Evolutionary conservation across 2,797 vertebrate species (phyloP).

Genomic region (Eospalax fontanierii): DNA sequence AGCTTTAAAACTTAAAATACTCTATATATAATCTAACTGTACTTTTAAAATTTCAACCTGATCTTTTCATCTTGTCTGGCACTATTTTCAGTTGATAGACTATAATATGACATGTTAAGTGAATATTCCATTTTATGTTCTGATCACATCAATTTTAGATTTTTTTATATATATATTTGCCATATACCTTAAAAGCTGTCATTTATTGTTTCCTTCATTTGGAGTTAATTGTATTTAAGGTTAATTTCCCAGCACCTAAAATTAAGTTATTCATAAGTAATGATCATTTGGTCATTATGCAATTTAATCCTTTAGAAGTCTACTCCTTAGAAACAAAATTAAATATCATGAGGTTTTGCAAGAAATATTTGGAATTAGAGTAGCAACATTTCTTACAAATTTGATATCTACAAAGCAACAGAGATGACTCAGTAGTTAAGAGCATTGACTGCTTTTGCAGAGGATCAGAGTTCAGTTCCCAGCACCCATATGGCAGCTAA

Average conservation of each 20-base stretch:
- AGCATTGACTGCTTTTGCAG: no score
- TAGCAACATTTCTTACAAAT: neutral
- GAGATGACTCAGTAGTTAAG: no score
- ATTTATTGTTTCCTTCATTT: conserved; percentile 32
- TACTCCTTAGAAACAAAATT: conserved; percentile 3
- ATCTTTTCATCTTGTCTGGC: neutral
- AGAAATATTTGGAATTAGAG: neutral
- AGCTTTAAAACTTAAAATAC: conserved; percentile 70
- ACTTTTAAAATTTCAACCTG: conserved; percentile 59
- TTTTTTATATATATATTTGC: neutral
- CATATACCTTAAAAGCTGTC: neutral
- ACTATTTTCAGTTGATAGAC: conserved; percentile 50
- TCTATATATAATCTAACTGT: conserved; percentile 28
- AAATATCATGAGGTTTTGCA: neutral
- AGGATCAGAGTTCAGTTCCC: no score
- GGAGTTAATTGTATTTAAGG: neutral
- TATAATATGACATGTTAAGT: conserved; percentile 22
- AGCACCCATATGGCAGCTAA: no score
- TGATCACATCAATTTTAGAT: neutral
- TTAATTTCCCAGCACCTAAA: neutral
- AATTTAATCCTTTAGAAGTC: conserved; percentile 5
- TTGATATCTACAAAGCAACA: neutral
- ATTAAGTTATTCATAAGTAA: conserved; percentile 36
- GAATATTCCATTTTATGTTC: neutral
- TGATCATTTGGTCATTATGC: neutral